These are phyloP conservation scores for Habroteleia sp. DNA, from an alignment of 2,888 invertebrate genomes.

Conservation along the genomic window DNA sequence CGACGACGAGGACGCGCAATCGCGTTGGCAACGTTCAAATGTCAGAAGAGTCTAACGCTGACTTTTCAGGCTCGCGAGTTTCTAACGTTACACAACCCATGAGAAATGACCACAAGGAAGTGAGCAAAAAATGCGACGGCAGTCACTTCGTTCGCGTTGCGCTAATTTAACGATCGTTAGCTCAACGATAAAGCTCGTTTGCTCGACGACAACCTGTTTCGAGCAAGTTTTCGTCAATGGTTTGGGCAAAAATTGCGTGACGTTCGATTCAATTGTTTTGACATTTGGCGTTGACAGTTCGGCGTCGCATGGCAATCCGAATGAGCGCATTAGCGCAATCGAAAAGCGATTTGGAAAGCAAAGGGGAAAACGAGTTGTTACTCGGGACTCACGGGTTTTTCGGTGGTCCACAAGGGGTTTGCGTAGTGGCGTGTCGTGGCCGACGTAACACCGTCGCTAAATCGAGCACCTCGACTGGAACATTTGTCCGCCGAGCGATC, in stretches of 20 bases:
- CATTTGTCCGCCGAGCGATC: constrained; percentile 14
- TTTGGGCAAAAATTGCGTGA: no score
- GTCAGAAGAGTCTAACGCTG: constrained; percentile 7
- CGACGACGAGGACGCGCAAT: no score
- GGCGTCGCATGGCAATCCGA: no score
- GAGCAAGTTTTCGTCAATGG: no score
- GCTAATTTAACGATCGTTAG: no score
- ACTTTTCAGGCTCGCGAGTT: constrained; percentile 23
- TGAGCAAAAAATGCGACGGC: constrained; percentile 4
- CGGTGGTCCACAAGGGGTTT: constrained; percentile 15
- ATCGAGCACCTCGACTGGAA: constrained; percentile 10
- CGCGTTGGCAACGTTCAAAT: constrained; percentile 1
- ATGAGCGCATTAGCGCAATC: no score
- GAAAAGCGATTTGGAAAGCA: no score
- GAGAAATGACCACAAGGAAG: constrained; percentile 30
- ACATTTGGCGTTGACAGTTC: no score
- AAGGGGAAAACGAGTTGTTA: background rate
- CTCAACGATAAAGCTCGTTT: no score
- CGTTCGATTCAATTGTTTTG: no score
- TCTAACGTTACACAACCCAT: constrained; percentile 43
- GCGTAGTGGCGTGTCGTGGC: constrained; percentile 15
- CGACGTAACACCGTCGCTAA: constrained; percentile 10
- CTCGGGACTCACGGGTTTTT: constrained; percentile 39
- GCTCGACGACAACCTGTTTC: no score
- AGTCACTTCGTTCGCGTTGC: background rate